These are phyloP conservation scores for Pseudolaguvia tuberculata DNA, from an alignment of 2,113 vertebrate genomes.

Conservation along the genomic window DNA sequence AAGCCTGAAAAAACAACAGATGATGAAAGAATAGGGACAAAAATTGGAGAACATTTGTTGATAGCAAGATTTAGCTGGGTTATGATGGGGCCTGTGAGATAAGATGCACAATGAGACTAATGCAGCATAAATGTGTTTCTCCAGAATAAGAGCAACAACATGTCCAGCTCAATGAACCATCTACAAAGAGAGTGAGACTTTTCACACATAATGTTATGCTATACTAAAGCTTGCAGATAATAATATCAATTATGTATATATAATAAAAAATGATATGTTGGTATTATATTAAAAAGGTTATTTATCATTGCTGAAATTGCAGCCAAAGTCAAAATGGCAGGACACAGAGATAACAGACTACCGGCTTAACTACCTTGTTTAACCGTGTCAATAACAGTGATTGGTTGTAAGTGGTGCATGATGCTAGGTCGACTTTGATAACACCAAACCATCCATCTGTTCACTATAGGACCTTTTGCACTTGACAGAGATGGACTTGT, in stretches of 20 bases:
- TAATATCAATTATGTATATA: too few species aligned
- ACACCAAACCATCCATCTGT: slow-evolving; percentile 1
- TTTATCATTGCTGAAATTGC: slow-evolving; percentile 20
- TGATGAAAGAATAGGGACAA: slow-evolving; percentile 14
- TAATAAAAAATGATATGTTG: too few species aligned
- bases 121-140: slow-evolving; percentile 42
- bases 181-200: neutral
- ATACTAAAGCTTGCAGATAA: neutral
- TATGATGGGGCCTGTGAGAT: slow-evolving; percentile 33
- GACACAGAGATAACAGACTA: slow-evolving; percentile 23
- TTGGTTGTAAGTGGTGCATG: slow-evolving; percentile 24
- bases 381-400: neutral
- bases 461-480: slow-evolving; percentile 69
- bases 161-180: slow-evolving; percentile 15
- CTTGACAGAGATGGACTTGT: slow-evolving; percentile 68
- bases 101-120: slow-evolving; percentile 49
- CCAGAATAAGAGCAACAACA: slow-evolving; percentile 41
- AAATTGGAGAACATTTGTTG: slow-evolving; percentile 26
- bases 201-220: neutral
- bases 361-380: slow-evolving; percentile 22
- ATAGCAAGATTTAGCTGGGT: slow-evolving; percentile 39
- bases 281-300: too few species aligned
- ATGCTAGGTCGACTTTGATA: slow-evolving; percentile 10
- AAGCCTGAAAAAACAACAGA: slow-evolving; percentile 24
- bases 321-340: slow-evolving; percentile 13